Base-by-base conservation (phyloP, 2,888 invertebrate species). In the Cristatella mucedo region DNA sequence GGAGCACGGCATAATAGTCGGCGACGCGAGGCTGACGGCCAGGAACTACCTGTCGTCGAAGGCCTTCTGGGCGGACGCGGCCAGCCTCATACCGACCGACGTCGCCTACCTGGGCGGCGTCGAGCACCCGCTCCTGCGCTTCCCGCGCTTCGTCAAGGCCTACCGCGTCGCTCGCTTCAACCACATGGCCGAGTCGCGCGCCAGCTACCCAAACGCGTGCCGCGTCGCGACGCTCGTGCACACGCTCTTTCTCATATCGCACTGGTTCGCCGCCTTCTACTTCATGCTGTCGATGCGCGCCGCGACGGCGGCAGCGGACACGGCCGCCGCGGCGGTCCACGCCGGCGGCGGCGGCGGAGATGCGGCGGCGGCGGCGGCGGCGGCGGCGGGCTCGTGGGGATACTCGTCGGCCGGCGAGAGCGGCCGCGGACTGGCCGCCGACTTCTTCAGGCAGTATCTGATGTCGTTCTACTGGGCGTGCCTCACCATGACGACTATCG, bases 221-320 rank as follows among this genome's bases (percentile, higher is more conserved):
- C 74, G 91, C 13, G 91, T 91, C 49, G 77, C 86, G 58, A 91
- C 89, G 70, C 74, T 91, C 46, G 84, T 89, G 52, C 91, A 91
- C 66, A 87, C 91, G 56, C 74, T 91, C 49, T 76, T 91, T 54
- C 82, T 91, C 57, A 73, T 89, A 55, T 89, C 89, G 38, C 91
- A 91, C 65, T 91, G 91, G 91, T 91, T 91, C 65, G 91, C 91
- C 41, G 91, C 89, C 67, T 91, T 91, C 73, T 91, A 91, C 72
- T 91, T 82, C 70, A 70, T 91, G 57, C 74, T 91, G 41, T 87
- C 87, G 4, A 85, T n/a, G n/a, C n/a, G n/a, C n/a, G n/a, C n/a
- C n/a, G n/a, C n/a, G n/a, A n/a, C n/a, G n/a, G n/a, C n/a, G n/a
- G n/a, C n/a, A n/a, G n/a, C n/a, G n/a, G n/a, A n/a, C n/a, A n/a